These are phyloP conservation scores for Drosophila leonis DNA, from an alignment of 2,888 invertebrate genomes.

Conservation along the genomic window DNA sequence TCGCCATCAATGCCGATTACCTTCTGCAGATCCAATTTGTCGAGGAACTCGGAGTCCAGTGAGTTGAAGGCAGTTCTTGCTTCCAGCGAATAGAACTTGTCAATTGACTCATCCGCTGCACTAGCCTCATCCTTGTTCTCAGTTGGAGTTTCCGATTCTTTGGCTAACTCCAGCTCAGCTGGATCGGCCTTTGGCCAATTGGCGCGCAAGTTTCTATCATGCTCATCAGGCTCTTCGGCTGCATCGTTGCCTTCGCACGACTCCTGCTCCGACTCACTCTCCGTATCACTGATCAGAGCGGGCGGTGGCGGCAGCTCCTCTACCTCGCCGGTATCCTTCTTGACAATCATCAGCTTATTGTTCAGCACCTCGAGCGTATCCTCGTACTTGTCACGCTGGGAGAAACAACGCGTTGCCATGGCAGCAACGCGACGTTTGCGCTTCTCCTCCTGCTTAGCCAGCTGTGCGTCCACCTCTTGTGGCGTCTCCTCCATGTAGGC, in stretches of 20 bases:
- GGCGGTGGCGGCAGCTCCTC: slow-evolving; percentile 72
- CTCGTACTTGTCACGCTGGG: slow-evolving; percentile 76
- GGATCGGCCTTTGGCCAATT: slow-evolving; percentile 56
- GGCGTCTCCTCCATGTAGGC: slow-evolving; percentile 58
- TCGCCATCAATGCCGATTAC: slow-evolving; percentile 58
- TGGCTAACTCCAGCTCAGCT: slow-evolving; percentile 24
- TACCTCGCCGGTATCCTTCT: slow-evolving; percentile 72
- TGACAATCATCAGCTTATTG: slow-evolving; percentile 77
- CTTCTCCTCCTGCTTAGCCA: slow-evolving; percentile 60
- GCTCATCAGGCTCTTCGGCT: slow-evolving; percentile 39
- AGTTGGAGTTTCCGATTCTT: not conserved
- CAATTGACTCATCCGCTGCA: slow-evolving; percentile 15
- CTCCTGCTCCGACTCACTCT: slow-evolving; percentile 44
- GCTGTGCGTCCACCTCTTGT: slow-evolving; percentile 58
- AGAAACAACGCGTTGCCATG: slow-evolving; percentile 74
- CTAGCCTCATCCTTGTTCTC: slow-evolving; percentile 35
- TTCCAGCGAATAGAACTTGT: slow-evolving; percentile 70
- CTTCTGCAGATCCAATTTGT: slow-evolving; percentile 70
- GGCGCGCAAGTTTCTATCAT: slow-evolving; percentile 11
- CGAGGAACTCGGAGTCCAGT: slow-evolving; percentile 74
- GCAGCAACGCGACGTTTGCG: slow-evolving; percentile 51
- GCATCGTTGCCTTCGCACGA: slow-evolving; percentile 42
- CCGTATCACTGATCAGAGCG: slow-evolving; percentile 50
- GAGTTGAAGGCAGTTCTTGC: slow-evolving; percentile 53
- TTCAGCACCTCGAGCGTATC: slow-evolving; percentile 81